Base-by-base conservation (phyloP, 2,113 vertebrate species). In the Scolopax mira region DNA sequence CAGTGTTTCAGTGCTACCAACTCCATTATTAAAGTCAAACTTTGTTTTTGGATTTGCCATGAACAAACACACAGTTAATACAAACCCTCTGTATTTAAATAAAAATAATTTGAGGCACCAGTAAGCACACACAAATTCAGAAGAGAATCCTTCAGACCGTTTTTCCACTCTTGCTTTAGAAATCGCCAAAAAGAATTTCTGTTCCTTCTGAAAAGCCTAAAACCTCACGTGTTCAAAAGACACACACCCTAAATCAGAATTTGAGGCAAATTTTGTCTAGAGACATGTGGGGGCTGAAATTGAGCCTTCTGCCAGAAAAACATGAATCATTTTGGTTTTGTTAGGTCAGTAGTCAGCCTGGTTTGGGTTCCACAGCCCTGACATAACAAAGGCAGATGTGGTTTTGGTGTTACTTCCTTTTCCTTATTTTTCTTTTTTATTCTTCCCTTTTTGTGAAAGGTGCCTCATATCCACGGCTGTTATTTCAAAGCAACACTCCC, bases 401-500 rank as follows among this genome's bases (percentile, higher is more conserved):
- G 5, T 21, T 91, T 70, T 30, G 28, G 18, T 58, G 31, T 41
- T 24, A 24, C 57, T 88, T 79, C 33, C 7, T 0, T 87, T 93
- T 87, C 66, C 51, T 62, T 80, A 11, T 30, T 86, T 92, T 84
- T 70, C 17, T 46, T 44, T 31, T 31, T 64, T 28, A 58, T 23
- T 3, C 37, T 77, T 66, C 13, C 19, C 2, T 58, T 85, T 88
- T 65, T 1, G 0, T 55, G 37, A 51, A 49, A 75, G 37, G 22
- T 61, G 27, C 17, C 18, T 85, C 2, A 30, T 27, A 1, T 52
- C 30, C 64, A 61, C 9, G 2, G 18, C 37, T n/a, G 37, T 69
- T 69, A 58, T 90, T 79, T 95, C 72, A 92, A 90, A 93, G 79
- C 92, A 94, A 84, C 72, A 92, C 67, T 74, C 77, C 85, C 78